phyloP scores from a whole-genome alignment of 1,140 invertebrate species.

The Polypedilum pembai region DNA sequence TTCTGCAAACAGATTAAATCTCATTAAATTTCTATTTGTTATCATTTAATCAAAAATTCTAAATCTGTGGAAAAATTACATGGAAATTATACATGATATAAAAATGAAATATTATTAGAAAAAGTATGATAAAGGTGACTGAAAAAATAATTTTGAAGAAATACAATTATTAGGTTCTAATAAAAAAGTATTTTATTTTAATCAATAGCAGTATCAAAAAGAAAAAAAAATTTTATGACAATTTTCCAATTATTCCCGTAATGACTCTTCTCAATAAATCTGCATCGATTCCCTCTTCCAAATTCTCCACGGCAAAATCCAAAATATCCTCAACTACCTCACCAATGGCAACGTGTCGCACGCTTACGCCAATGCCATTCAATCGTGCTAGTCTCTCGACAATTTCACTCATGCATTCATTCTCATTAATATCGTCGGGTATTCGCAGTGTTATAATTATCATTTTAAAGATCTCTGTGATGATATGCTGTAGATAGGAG shows the following conservation, averaged over 20 bases:
- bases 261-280: neutral
- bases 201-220: too few species aligned
- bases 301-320: neutral
- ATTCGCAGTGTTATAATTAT: slow-evolving; percentile 32
- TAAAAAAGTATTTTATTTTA: too few species aligned
- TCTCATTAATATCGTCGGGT: neutral
- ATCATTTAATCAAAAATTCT: too few species aligned
- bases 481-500: slow-evolving; percentile 35
- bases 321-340: neutral
- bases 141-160: too few species aligned
- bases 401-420: neutral
- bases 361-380: neutral
- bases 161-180: too few species aligned
- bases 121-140: too few species aligned
- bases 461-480: slow-evolving; percentile 38
- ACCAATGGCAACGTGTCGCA: neutral
- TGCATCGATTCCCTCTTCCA: neutral
- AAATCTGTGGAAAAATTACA: too few species aligned
- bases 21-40: too few species aligned
- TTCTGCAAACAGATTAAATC: too few species aligned
- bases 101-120: too few species aligned
- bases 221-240: neutral
- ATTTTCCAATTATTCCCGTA: neutral
- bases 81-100: too few species aligned
- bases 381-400: neutral